Evolutionary conservation across 2,113 vertebrate genomes (phyloP).

Genomic region (Sisor rabdophorus): DNA sequence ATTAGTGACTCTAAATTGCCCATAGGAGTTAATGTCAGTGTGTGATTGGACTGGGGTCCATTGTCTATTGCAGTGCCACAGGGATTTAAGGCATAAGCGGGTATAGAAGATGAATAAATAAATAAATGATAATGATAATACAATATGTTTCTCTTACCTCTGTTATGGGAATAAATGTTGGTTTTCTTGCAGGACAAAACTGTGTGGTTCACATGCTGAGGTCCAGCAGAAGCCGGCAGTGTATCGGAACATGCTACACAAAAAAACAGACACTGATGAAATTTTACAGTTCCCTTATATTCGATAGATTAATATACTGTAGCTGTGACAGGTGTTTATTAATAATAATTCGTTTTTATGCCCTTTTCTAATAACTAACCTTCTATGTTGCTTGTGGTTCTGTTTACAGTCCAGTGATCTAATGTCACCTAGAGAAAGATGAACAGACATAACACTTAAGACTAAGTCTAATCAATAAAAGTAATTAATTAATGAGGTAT

Average conservation of each 20-base stretch:
- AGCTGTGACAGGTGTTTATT: not conserved
- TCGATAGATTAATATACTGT: not conserved
- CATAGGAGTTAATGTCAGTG: too few species aligned
- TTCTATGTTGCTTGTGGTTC: not conserved
- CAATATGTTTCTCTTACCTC: not conserved
- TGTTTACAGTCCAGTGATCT: not conserved
- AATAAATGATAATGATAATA: not conserved
- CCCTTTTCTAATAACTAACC: slow-evolving; percentile 4
- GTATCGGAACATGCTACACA: not conserved
- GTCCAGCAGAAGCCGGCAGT: not conserved
- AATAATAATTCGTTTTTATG: not conserved
- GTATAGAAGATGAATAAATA: too few species aligned
- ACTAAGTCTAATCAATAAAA: too few species aligned
- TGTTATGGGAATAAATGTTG: slow-evolving; percentile 14
- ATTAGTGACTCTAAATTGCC: too few species aligned
- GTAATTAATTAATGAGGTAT: too few species aligned
- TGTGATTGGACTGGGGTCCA: too few species aligned
- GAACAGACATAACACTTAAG: not conserved
- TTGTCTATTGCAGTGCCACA: too few species aligned
- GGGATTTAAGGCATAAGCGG: too few species aligned
- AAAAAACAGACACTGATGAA: not conserved
- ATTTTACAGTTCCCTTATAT: not conserved
- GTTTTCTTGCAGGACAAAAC: not conserved
- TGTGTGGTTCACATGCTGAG: not conserved
- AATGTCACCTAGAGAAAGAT: not conserved